A percentile compares a stretch with the other conserved stretches of the same genome.
These are phyloP conservation scores for Morelia viridis DNA, from an alignment of 2,797 vertebrate genomes.

Conservation along the genomic window DNA sequence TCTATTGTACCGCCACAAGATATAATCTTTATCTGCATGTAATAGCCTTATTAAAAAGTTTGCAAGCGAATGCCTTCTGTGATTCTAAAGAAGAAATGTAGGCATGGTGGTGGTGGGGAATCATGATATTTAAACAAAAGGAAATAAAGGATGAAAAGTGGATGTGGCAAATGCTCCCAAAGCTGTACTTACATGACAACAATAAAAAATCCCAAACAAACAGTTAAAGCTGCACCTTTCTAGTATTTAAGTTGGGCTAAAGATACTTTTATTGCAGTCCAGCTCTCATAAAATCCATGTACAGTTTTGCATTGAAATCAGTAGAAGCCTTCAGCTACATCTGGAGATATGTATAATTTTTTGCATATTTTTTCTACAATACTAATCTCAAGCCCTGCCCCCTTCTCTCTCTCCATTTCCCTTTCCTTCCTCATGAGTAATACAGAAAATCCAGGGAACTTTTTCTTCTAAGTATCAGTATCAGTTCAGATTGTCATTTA, in stretches of 20 bases:
- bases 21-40: constrained; percentile 75
- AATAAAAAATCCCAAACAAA: constrained; percentile 66
- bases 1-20: constrained; percentile 71
- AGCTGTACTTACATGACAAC: constrained; percentile 62
- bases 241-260: constrained; percentile 23
- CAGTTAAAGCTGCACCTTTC: constrained; percentile 63
- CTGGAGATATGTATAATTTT: constrained; percentile 38
- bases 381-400: neutral
- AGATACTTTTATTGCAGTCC: constrained; percentile 15
- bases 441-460: constrained; percentile 28
- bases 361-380: constrained; percentile 19
- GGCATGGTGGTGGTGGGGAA: constrained; percentile 22
- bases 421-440: constrained; percentile 27
- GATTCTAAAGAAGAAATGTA: constrained; percentile 65
- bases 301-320: neutral
- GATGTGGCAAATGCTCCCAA: constrained; percentile 30
- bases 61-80: constrained; percentile 68
- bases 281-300: neutral
- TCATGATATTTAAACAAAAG: constrained; percentile 36
- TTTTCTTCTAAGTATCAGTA: constrained; percentile 42
- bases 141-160: neutral
- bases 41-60: constrained; percentile 78
- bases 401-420: neutral
- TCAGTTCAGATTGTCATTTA: constrained; percentile 53
- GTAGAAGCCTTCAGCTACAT: constrained; percentile 39